Base-by-base conservation (phyloP, 2,113 vertebrate genomes). In the Epinephelus lanceolatus region DNA sequence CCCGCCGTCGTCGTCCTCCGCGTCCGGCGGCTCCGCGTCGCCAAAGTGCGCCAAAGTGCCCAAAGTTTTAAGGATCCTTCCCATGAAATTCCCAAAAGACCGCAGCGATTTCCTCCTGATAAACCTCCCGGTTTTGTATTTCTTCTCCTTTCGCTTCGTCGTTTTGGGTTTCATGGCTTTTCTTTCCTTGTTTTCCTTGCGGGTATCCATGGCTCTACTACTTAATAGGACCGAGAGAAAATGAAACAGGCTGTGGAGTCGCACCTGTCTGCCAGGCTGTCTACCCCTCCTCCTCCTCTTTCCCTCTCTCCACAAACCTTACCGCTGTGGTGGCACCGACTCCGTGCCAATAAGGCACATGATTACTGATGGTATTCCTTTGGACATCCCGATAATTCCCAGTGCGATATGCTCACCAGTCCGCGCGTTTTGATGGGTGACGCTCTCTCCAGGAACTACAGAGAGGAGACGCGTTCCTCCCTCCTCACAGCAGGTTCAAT, bases 1-100 rank as follows among this genome's bases (percentile, higher is more conserved):
- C 42, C 94, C 95, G 7, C 96, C 96, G 42, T 96, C 96, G 81
- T 96, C 96, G 76, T 96, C 95, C 86, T 93, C 94, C 1, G 86
- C 83, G 78, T 93, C 94, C 55, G 86, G 86, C 67, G 89, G 71
- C 21, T 92, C 87, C 52, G 84, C 90, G 76, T 94, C 94, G 70
- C 93, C 94, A 71, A 95, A 93, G 94, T 95, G 95, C 77, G 94
- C 93, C 88, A 96, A 94, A 94, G 93, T 95, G 86, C 93, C 93
- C 87, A 96, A 96, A 95, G 94, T 96, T 95, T 95, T 95, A 49
- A 96, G 87, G 78, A 97, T 91, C 90, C 95, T 94, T 76, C 94
- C 94, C 92, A 96, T 95, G 76, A 97, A 97, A 90, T 95, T 92
- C 81, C 96, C 95, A 49, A 97, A 88, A 59, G 96, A 97, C 60